Percentiles rank a stretch among this genome's conserved stretches.
Conservation (phyloP, 2,113 vertebrate genomes). For the Chaetodon auriga region DNA sequence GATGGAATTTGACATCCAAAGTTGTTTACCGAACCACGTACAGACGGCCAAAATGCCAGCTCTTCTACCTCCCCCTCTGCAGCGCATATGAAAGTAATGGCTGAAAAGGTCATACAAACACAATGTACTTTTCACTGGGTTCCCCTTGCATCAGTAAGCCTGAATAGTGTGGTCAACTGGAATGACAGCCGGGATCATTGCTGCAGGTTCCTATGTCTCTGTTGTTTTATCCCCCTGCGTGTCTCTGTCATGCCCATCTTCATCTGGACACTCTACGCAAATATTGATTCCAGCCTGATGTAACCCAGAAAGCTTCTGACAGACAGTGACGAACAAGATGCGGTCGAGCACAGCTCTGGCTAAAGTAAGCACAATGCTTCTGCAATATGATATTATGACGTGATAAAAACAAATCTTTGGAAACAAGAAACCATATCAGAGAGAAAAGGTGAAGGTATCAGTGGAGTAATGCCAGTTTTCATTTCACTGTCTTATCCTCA, state of each 20-base stretch:
- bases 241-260: slow-evolving; percentile 64
- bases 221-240: slow-evolving; percentile 52
- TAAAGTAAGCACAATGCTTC: neutral
- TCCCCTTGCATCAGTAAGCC: slow-evolving; percentile 49
- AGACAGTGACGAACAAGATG: slow-evolving; percentile 42
- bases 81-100: slow-evolving; percentile 44
- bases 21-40: slow-evolving; percentile 31
- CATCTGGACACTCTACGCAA: slow-evolving; percentile 63
- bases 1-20: slow-evolving; percentile 12
- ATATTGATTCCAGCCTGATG: slow-evolving; percentile 69
- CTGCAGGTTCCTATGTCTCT: slow-evolving; percentile 56
- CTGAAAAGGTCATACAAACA: slow-evolving; percentile 72
- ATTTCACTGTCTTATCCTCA: neutral
- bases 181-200: slow-evolving; percentile 72
- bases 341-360: neutral
- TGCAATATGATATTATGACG: slow-evolving; percentile 10
- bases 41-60: slow-evolving; percentile 49
- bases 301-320: slow-evolving; percentile 50
- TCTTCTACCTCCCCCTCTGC: slow-evolving; percentile 25
- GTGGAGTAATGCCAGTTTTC: slow-evolving; percentile 1
- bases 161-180: slow-evolving; percentile 48
- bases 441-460: neutral
- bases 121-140: slow-evolving; percentile 55
- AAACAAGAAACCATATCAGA: neutral
- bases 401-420: slow-evolving; percentile 8